These are phyloP conservation scores for Chymomyza costata DNA, from an alignment of 1,140 invertebrate species.

Conservation along the genomic window DNA sequence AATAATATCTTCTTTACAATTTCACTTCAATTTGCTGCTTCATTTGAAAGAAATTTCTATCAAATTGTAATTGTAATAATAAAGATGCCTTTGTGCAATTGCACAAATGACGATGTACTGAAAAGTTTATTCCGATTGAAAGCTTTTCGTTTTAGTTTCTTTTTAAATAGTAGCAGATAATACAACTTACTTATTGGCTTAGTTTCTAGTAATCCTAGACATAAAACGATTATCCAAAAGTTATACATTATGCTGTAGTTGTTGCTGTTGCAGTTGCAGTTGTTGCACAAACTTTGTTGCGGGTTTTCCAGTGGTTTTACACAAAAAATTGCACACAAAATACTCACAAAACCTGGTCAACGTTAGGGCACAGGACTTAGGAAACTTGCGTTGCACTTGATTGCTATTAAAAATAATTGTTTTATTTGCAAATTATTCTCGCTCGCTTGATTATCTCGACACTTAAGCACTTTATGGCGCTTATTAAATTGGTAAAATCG, in stretches of 20 bases:
- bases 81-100: no score
- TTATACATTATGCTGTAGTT: conserved; percentile 47
- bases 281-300: background rate
- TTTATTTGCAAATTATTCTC: conserved; percentile 11
- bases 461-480: conserved; percentile 28
- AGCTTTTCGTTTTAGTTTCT: no score
- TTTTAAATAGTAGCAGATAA: no score
- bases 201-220: conserved; percentile 65
- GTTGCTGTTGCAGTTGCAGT: conserved; percentile 2
- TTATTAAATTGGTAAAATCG: conserved; percentile 35
- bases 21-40: no score
- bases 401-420: conserved; percentile 8
- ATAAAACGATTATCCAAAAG: conserved; percentile 74
- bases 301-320: conserved; percentile 6
- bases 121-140: no score
- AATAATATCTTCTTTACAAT: no score
- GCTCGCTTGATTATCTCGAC: conserved; percentile 56
- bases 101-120: no score
- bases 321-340: conserved; percentile 15
- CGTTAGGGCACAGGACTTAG: no score
- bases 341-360: conserved; percentile 7
- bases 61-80: no score
- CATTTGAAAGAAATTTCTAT: no score
- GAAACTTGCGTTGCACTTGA: no score
- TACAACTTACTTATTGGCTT: conserved; percentile 73